These are phyloP conservation scores for Champsocephalus gunnari DNA, from an alignment of 2,797 vertebrate species.

Conservation along the genomic window DNA sequence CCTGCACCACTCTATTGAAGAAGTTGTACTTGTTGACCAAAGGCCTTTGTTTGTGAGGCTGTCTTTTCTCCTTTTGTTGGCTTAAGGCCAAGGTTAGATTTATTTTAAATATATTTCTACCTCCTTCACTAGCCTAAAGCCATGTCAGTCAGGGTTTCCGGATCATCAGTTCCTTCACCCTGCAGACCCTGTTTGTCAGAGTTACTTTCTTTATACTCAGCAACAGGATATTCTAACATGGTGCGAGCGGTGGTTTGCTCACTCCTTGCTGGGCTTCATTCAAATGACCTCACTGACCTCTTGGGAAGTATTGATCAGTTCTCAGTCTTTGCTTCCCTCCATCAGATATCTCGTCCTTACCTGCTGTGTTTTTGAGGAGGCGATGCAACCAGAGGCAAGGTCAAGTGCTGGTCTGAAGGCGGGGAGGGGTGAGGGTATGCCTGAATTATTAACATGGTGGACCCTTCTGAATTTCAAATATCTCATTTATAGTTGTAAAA, in stretches of 20 bases:
- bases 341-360: slow-evolving; percentile 36
- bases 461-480: not conserved
- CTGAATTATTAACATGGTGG: slow-evolving; percentile 14
- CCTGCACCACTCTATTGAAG: not conserved
- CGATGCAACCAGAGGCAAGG: slow-evolving; percentile 24
- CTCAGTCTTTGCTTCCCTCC: slow-evolving; percentile 3
- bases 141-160: slow-evolving; percentile 27
- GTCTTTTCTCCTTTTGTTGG: not conserved
- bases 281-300: slow-evolving; percentile 48
- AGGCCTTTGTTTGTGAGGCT: not conserved
- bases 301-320: slow-evolving; percentile 48
- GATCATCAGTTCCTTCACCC: slow-evolving; percentile 10
- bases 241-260: slow-evolving; percentile 14
- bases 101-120: slow-evolving; percentile 16
- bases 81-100: not conserved
- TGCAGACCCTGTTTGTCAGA: slow-evolving; percentile 17
- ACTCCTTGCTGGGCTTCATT: slow-evolving; percentile 30
- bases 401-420: slow-evolving; percentile 26
- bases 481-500: not conserved
- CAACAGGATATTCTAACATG: slow-evolving; percentile 28
- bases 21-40: slow-evolving; percentile 8
- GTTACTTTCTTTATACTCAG: slow-evolving; percentile 26
- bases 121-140: slow-evolving; percentile 12
- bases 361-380: slow-evolving; percentile 21
- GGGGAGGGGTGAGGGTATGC: not conserved